Percentiles rank a stretch among this genome's conserved stretches.
phyloP scores from a whole-genome alignment of 2,113 vertebrate species.

The Cololabis saira region DNA sequence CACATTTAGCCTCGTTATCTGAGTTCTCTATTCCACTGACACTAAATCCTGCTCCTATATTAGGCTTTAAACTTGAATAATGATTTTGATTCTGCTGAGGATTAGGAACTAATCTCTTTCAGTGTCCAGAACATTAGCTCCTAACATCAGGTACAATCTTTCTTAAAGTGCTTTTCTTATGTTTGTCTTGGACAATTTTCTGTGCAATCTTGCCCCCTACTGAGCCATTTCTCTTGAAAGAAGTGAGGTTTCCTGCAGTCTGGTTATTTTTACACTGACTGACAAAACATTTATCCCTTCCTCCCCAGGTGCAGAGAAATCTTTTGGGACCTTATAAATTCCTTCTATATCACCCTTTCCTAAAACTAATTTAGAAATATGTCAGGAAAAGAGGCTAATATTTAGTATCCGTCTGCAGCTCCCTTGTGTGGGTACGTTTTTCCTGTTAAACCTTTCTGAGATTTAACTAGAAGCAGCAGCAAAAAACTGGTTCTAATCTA shows the following conservation, averaged over 20 bases:
- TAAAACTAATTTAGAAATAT: background rate
- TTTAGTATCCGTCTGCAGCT: slow-evolving; percentile 13
- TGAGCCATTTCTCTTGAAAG: slow-evolving; percentile 64
- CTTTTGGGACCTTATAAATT: slow-evolving; percentile 18
- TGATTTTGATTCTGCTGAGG: slow-evolving; percentile 28
- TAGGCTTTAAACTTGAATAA: slow-evolving; percentile 23
- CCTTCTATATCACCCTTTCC: background rate
- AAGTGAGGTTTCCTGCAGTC: slow-evolving; percentile 48
- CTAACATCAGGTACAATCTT: slow-evolving; percentile 31
- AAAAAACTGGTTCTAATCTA: slow-evolving; percentile 7
- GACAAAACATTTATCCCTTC: slow-evolving; percentile 45
- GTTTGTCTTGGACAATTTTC: slow-evolving; percentile 50
- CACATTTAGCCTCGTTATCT: slow-evolving; percentile 56
- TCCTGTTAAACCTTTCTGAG: background rate
- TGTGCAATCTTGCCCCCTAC: slow-evolving; percentile 44
- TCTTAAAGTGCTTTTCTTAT: slow-evolving; percentile 39
- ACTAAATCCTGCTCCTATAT: slow-evolving; percentile 33
- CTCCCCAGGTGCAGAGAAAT: slow-evolving; percentile 25
- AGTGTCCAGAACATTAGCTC: slow-evolving; percentile 35
- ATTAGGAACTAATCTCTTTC: slow-evolving; percentile 43
- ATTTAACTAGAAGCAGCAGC: background rate
- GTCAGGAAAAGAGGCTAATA: background rate
- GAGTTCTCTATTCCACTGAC: slow-evolving; percentile 44
- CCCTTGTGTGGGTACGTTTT: background rate
- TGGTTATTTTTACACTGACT: slow-evolving; percentile 60